A percentile compares a stretch with the other conserved stretches of the same genome.
phyloP scores from a whole-genome alignment of 2,113 vertebrate species.

The Smithornis capensis region DNA sequence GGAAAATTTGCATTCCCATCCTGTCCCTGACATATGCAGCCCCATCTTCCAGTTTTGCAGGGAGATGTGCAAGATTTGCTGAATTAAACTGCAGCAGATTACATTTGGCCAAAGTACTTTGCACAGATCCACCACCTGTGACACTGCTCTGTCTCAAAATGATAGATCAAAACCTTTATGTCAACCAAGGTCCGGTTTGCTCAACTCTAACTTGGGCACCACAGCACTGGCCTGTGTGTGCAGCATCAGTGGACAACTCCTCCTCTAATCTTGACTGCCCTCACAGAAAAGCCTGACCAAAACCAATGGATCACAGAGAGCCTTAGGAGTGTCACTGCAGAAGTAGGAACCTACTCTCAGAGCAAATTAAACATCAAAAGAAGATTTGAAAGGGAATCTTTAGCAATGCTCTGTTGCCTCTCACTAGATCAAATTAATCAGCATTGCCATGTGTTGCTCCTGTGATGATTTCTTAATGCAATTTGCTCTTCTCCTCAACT shows the following conservation, averaged over 20 bases:
- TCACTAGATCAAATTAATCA: background rate
- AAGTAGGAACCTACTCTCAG: background rate
- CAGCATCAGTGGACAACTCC: background rate
- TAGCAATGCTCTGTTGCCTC: background rate
- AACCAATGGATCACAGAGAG: background rate
- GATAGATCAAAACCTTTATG: background rate
- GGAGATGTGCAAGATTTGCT: background rate
- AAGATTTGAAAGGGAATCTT: background rate
- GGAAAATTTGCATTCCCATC: background rate
- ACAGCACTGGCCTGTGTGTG: background rate
- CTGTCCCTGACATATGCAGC: background rate
- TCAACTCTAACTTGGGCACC: background rate
- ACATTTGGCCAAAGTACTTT: background rate
- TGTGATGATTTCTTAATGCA: background rate
- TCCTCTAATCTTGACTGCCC: background rate
- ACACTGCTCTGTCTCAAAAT: background rate
- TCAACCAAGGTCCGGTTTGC: background rate
- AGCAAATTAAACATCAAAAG: accelerated
- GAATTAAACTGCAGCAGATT: background rate
- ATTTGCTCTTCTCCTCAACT: background rate
- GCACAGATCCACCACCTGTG: background rate
- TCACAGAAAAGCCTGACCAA: background rate
- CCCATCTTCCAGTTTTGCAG: background rate
- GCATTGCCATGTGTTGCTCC: background rate
- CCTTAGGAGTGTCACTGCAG: background rate